Evolutionary conservation across 2,797 vertebrate species (phyloP).

Genomic region (Channallabes apus): DNA sequence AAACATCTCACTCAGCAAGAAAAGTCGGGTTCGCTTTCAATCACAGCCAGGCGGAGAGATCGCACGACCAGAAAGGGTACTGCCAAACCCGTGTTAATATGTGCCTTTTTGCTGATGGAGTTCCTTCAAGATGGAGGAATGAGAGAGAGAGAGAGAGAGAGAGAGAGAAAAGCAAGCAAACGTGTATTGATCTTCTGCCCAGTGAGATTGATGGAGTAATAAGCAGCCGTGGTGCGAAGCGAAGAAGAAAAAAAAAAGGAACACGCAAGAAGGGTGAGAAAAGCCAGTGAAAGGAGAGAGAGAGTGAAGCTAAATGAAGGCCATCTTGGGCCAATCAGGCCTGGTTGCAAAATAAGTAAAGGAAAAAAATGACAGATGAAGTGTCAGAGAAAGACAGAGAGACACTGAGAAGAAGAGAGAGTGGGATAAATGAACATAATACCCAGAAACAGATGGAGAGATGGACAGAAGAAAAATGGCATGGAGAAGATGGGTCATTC

Average conservation of each 20-base stretch:
- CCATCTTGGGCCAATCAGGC: slow-evolving; percentile 41
- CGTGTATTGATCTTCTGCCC: slow-evolving; percentile 80
- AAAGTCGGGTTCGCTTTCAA: neutral
- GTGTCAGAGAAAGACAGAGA: slow-evolving; percentile 18
- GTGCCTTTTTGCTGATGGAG: slow-evolving; percentile 33
- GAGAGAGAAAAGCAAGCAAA: slow-evolving; percentile 61
- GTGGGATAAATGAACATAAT: slow-evolving; percentile 8
- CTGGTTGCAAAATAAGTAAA: slow-evolving; percentile 33
- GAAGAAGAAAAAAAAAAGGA: slow-evolving; percentile 36
- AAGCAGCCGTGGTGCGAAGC: slow-evolving; percentile 68
- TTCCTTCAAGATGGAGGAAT: slow-evolving; percentile 22
- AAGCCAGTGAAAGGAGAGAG: slow-evolving; percentile 56
- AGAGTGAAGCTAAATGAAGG: slow-evolving; percentile 40
- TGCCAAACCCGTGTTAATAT: slow-evolving; percentile 24
- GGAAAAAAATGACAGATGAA: slow-evolving; percentile 18
- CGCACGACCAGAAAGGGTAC: neutral
- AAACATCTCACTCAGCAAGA: slow-evolving; percentile 39
- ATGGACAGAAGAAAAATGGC: slow-evolving; percentile 42
- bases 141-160: slow-evolving; percentile 21
- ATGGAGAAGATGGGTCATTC: slow-evolving; percentile 65
- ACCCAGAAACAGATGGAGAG: slow-evolving; percentile 38
- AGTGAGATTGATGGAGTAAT: slow-evolving; percentile 81
- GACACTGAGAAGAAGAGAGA: slow-evolving; percentile 15
- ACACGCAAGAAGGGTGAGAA: slow-evolving; percentile 29
- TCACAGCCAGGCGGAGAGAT: neutral